Evolutionary conservation across 2,888 invertebrate species (phyloP), one percentile per base, ranked within the genome.

Genomic region (Campopleginae sp.): DNA sequence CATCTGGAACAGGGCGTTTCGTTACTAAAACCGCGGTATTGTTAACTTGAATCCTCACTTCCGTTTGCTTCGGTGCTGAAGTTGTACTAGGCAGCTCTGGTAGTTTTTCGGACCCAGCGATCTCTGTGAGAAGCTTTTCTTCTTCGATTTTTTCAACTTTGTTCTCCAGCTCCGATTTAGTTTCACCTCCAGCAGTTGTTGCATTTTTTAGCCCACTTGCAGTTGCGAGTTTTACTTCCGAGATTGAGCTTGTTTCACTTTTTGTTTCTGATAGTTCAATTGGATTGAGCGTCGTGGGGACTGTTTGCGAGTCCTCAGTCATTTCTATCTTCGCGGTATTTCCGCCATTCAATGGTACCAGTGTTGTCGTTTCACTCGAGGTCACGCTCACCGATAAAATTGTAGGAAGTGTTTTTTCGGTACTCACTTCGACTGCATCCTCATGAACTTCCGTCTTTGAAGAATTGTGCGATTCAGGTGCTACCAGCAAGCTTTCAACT

Each of bases 11-110:
- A 38, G 85, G 79, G 63, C 75, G 66, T 58, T 82, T 84, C 10
- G 87, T 86, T 19, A 87, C 87, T 54, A 84, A 72, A 54, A 89
- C 88, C 14, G 89, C 88, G 4, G 88, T 88, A 51, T 89, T 87
- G 58, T 88, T 88, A 2, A 89, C 87, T 86, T 78, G 87, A 72
- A 89, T 88, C 17, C 88, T 84, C 12, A 87, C 31, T 80, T 88
- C 83, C 23, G 68, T 85, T 51, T 86, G 42, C 23, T 68, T 80
- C 17, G 63, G 4, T 23, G 14, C 58, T 7, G 68, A 19, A 63
- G 33, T n/a, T 33, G 48, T 19, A 14, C 19, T 72, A n/a, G 61
- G 46, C 17, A 19, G 10, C n/a, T 78, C 72, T 3, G 48, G 12
- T 17, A 4, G 42, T 68, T 76, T 82, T 54, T 76, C 71, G 3